Percentiles rank a stretch among this genome's conserved stretches.
Evolutionary conservation across 2,888 invertebrate species (phyloP).

Genomic region (Lycaena phlaeas): DNA sequence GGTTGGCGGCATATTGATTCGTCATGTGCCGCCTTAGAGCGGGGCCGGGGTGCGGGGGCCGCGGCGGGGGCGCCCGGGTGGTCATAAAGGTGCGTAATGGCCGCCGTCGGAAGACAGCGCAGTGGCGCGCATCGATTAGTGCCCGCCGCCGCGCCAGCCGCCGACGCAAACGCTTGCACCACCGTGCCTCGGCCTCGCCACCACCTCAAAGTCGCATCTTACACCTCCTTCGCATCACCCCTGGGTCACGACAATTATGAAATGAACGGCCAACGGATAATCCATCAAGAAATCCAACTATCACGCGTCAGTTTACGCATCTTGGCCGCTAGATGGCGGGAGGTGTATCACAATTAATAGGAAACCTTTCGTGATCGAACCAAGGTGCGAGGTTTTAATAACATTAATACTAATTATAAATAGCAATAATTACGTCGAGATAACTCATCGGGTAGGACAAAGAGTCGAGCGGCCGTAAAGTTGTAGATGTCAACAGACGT

Average conservation of each 20-base stretch:
- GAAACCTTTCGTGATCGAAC: background rate
- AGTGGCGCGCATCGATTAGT: conserved; percentile 81
- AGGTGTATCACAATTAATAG: conserved; percentile 17
- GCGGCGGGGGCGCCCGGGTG: conserved; percentile 51
- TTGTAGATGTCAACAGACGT: background rate
- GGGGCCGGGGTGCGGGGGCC: conserved; percentile 27
- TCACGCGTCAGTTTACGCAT: background rate
- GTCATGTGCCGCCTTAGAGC: conserved; percentile 69
- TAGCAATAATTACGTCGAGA: background rate
- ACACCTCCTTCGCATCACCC: background rate
- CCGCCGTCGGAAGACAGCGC: conserved; percentile 78
- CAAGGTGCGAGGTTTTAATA: background rate
- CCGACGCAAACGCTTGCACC: conserved; percentile 49
- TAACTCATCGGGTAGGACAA: background rate
- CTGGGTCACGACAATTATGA: no score
- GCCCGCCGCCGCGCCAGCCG: conserved; percentile 69
- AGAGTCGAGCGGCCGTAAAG: background rate
- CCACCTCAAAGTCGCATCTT: conserved; percentile 14
- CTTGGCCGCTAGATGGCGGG: conserved; percentile 30
- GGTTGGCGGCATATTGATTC: conserved; percentile 73
- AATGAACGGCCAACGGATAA: no score
- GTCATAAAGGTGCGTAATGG: conserved; percentile 86
- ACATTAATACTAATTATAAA: background rate
- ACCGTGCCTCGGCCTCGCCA: conserved; percentile 23
- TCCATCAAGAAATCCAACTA: no score